Evolutionary conservation across 2,888 invertebrate species (phyloP).

Genomic region (Lottia scabra): DNA sequence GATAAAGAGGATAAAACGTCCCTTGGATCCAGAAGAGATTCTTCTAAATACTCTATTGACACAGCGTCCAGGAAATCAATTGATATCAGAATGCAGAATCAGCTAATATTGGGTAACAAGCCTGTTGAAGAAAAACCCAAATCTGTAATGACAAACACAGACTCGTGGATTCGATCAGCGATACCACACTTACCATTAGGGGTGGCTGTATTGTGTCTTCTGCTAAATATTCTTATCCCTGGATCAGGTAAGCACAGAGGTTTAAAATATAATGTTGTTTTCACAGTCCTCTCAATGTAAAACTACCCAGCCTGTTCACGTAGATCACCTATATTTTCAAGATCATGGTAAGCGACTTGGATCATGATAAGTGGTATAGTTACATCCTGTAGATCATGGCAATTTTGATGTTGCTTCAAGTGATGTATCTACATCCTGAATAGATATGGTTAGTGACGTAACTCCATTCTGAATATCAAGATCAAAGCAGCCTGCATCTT

Average conservation of each 20-base stretch:
- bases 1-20: slow-evolving; percentile 27
- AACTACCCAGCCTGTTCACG: no score
- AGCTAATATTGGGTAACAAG: not conserved
- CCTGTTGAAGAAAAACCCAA: slow-evolving; percentile 35
- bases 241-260: slow-evolving; percentile 78
- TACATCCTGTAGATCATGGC: no score
- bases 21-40: slow-evolving; percentile 29
- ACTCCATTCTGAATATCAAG: no score
- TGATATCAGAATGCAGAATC: slow-evolving; percentile 29
- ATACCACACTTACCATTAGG: slow-evolving; percentile 90
- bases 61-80: slow-evolving; percentile 36
- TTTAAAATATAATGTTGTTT: no score
- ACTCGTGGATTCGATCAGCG: slow-evolving; percentile 88
- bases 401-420: no score
- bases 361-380: no score
- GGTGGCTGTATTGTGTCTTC: slow-evolving; percentile 87
- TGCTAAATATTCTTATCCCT: slow-evolving; percentile 84
- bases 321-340: no score
- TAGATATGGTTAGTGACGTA: no score
- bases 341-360: no score
- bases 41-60: slow-evolving; percentile 28
- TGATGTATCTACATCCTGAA: no score
- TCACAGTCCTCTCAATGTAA: no score
- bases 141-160: slow-evolving; percentile 47
- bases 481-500: no score